Base-by-base conservation (phyloP, 1,140 invertebrate species). In the Steinernema khuongi region DNA sequence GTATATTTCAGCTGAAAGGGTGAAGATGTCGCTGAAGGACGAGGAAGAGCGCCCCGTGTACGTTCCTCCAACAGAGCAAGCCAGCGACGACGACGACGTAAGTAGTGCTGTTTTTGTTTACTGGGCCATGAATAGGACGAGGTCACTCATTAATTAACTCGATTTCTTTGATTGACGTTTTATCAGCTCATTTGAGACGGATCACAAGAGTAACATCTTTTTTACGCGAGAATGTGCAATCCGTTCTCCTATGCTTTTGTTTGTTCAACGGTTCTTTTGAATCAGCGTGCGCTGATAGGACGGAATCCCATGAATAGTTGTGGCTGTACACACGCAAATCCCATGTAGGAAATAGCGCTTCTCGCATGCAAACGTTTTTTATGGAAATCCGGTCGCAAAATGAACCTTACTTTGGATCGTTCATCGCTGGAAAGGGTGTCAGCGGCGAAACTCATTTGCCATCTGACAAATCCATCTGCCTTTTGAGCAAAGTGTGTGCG, bases 391-490 rank as follows among this genome's bases (percentile, higher is more conserved):
- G n/a, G n/a, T n/a, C n/a, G n/a, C n/a, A n/a, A n/a, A n/a, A n/a
- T n/a, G n/a, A n/a, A n/a, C n/a, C n/a, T n/a, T n/a, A n/a, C n/a
- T n/a, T n/a, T n/a, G n/a, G n/a, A n/a, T n/a, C n/a, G n/a, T n/a
- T n/a, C n/a, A n/a, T 41, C 36, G 36, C 36, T 7, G 36, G 36
- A 41, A 41, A 41, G 50, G 4, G n/a, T n/a, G n/a, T 60, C 2
- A 60, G 50, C 22, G 19, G 14, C 2, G 19, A 60, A 11, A 60
- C 19, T 22, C 19, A 60, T 26, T 60, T 60, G 50, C 50, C 50
- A 60, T 60, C 50, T 60, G 50, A 60, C 50, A 60, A 60, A 60
- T 60, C 50, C 50, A 60, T 7, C 50, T 60, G 50, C 50, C 26
- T 22, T 60, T 14, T 60, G 14, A n/a, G 14, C 19, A 26, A n/a